Percentiles rank a stretch among this genome's conserved stretches.
Conservation (phyloP, 2,797 vertebrate genomes). For the Loriculus beryllinus region DNA sequence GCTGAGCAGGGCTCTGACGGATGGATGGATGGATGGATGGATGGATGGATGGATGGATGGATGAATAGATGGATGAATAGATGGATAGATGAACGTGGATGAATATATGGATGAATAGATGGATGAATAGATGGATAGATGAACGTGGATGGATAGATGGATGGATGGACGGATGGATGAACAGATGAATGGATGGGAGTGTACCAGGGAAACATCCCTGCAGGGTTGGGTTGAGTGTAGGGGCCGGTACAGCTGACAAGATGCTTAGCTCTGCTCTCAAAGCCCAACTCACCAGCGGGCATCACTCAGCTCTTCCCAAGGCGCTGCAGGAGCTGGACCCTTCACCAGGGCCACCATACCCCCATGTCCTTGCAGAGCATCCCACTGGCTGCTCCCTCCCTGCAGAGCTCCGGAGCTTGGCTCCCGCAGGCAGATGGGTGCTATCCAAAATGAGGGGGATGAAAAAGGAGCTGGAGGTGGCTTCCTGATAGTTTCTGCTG, state of each 20-base stretch:
- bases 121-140: too few species aligned
- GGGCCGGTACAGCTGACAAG: fast-evolving
- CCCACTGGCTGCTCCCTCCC: neutral
- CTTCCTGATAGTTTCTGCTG: neutral
- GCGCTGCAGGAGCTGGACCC: neutral
- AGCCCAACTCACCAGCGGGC: neutral
- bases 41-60: too few species aligned
- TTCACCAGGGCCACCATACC: neutral
- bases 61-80: too few species aligned
- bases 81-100: neutral
- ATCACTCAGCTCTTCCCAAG: neutral
- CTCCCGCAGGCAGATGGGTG: neutral
- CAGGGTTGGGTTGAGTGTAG: fast-evolving
- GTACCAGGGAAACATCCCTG: neutral
- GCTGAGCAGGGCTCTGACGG: neutral
- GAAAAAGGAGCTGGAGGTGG: neutral
- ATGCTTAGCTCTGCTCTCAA: neutral
- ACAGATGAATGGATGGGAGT: neutral
- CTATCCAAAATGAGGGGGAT: neutral
- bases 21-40: neutral
- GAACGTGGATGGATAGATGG: too few species aligned
- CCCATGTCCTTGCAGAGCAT: fast-evolving
- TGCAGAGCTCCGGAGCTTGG: fast-evolving
- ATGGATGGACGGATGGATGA: neutral
- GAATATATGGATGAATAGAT: too few species aligned